Conservation (phyloP, 2,888 invertebrate genomes). For the Taenaris catops region DNA sequence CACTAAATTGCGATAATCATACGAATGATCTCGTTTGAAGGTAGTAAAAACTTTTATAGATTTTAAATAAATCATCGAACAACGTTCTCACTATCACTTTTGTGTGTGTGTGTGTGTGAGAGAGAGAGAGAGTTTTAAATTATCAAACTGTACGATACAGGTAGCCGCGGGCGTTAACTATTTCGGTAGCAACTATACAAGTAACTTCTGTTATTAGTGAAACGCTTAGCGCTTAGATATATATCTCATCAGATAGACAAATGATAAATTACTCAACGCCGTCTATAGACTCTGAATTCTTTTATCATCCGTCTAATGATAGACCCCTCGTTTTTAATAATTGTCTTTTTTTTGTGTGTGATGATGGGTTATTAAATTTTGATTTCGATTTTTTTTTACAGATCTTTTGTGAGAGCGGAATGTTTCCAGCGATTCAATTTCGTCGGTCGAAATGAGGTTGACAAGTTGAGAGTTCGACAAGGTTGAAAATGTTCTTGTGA, state of each 20-base stretch:
- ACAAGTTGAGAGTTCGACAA: constrained; percentile 2
- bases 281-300: constrained; percentile 21
- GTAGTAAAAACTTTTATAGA: not conserved
- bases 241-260: constrained; percentile 30
- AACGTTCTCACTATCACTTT: too few species aligned
- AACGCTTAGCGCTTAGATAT: constrained; percentile 30
- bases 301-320: constrained; percentile 23
- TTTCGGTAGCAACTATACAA: constrained; percentile 53
- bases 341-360: constrained; percentile 35
- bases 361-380: constrained; percentile 46
- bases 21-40: constrained; percentile 3
- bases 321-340: constrained; percentile 35
- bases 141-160: constrained; percentile 4
- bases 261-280: constrained; percentile 31
- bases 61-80: constrained; percentile 9
- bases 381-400: too few species aligned
- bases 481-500: not conserved
- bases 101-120: too few species aligned
- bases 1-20: constrained; percentile 2
- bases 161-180: constrained; percentile 47
- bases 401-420: constrained; percentile 24
- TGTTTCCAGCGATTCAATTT: constrained; percentile 9
- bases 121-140: constrained; percentile 8
- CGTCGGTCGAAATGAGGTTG: constrained; percentile 3
- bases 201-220: constrained; percentile 35